Base-by-base conservation (phyloP, 2,888 invertebrate species). In the Diabrotica balteata region DNA sequence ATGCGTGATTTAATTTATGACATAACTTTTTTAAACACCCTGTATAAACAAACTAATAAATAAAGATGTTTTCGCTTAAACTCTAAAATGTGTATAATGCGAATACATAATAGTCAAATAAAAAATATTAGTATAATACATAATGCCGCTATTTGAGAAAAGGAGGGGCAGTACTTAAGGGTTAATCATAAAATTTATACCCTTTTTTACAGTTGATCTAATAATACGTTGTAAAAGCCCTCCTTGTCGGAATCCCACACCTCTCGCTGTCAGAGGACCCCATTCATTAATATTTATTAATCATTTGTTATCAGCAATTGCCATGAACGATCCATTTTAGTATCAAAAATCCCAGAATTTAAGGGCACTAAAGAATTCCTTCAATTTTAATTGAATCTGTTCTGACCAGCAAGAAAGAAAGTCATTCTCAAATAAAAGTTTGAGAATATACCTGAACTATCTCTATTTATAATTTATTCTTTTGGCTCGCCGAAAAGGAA, bases 401-500 rank as follows among this genome's bases (percentile, higher is more conserved):
- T 59, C 50, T 50, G 55, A 47, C 63, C 45, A 49, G 43, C 49
- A 57, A 57, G 57, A 63, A 63, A 73, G 68, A 63, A 64, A 65
- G 70, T 69, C 66, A 69, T 69, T 69, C 66, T 63, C 46, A 10
- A 66, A 57, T 63, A 65, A 44, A 53, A 60, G 11, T 57, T 57
- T 57, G 17, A 44, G 55, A 44, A 55, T 66, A 69, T 69, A 69
- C 69, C 69, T 69, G 69, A 63, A 63, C 62, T 70, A 72, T 68
- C 72, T 71, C 59, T 69, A 66, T 71, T 32, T 68, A 67, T 74
- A 72, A 74, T 74, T 71, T 72, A 74, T 72, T 74, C 74, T 62
- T 70, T 73, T 67, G 66, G 63, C 61, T 64, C 65, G 71, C 71
- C 72, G 71, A 71, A 71, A 65, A 17, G 52, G 57, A 66, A 67